Evolutionary conservation across 2,797 vertebrate species (phyloP).

Genomic region (Falco berigora): DNA sequence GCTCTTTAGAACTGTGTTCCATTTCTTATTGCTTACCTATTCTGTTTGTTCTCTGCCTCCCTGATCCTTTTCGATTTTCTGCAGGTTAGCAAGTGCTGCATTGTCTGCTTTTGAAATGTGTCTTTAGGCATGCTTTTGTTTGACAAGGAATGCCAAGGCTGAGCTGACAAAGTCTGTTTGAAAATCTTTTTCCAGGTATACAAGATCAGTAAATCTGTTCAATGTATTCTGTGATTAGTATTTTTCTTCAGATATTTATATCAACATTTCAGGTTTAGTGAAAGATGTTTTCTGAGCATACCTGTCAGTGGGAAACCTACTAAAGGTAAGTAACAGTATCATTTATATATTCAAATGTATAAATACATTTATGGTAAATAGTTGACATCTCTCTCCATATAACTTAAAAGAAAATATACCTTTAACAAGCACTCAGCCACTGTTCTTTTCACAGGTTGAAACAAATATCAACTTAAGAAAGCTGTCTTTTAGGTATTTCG

Average conservation of each 20-base stretch:
- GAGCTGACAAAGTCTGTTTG: conserved; percentile 89
- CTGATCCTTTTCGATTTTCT: conserved; percentile 87
- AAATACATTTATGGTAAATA: conserved; percentile 71
- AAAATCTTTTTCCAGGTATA: conserved; percentile 89
- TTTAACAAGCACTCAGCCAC: conserved; percentile 54
- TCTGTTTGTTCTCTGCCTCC: conserved; percentile 92
- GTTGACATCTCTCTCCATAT: conserved; percentile 60
- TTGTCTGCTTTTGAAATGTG: conserved; percentile 86
- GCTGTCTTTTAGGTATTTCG: conserved; percentile 42
- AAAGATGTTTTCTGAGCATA: conserved; percentile 82
- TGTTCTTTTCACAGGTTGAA: conserved; percentile 37
- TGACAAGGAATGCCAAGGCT: conserved; percentile 87
- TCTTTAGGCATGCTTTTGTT: conserved; percentile 91
- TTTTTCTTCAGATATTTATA: conserved; percentile 94
- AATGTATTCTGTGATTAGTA: conserved; percentile 94
- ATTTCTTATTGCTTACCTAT: conserved; percentile 84
- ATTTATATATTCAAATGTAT: conserved; percentile 79
- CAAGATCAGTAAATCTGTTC: conserved; percentile 87
- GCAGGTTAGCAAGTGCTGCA: conserved; percentile 86
- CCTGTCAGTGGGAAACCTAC: conserved; percentile 79
- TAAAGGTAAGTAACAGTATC: conserved; percentile 73
- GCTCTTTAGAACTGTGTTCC: conserved; percentile 81
- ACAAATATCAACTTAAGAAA: conserved; percentile 37
- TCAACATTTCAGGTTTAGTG: conserved; percentile 87
- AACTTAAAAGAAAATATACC: conserved; percentile 68